A percentile compares a stretch with the other conserved stretches of the same genome.
These are phyloP conservation scores for Delichon dasypus DNA, from an alignment of 2,797 vertebrate species.

Conservation along the genomic window DNA sequence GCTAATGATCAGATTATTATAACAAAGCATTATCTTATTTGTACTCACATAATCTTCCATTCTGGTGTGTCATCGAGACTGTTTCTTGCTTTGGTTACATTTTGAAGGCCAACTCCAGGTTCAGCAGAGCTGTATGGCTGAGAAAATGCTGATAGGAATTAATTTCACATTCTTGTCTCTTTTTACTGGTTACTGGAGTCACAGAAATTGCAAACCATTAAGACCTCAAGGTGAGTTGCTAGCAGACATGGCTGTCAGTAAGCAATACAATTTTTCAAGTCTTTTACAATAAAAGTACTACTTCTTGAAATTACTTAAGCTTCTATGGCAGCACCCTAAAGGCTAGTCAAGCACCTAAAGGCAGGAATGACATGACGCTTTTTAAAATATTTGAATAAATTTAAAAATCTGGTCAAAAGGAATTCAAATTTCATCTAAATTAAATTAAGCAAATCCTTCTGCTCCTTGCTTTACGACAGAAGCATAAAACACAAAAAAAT, in stretches of 20 bases:
- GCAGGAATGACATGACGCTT: background rate
- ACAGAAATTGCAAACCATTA: background rate
- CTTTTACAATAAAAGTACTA: background rate
- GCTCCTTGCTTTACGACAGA: background rate
- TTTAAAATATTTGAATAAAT: background rate
- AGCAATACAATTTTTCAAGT: background rate
- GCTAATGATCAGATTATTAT: background rate
- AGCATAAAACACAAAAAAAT: background rate
- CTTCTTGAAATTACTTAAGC: background rate
- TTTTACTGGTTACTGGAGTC: background rate
- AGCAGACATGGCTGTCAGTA: background rate
- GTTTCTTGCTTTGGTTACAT: background rate
- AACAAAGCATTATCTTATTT: background rate
- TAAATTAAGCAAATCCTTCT: background rate
- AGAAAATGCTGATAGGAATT: background rate
- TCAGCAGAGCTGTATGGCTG: background rate
- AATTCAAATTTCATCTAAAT: conserved; percentile 8
- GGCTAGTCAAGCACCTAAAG: background rate
- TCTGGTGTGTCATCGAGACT: background rate
- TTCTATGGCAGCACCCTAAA: background rate
- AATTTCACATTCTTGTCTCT: background rate
- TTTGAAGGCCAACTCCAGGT: background rate
- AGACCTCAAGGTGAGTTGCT: background rate
- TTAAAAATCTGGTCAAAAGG: background rate
- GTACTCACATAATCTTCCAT: background rate